Conservation (phyloP, 2,888 invertebrate species). For the Sturmia bella region DNA sequence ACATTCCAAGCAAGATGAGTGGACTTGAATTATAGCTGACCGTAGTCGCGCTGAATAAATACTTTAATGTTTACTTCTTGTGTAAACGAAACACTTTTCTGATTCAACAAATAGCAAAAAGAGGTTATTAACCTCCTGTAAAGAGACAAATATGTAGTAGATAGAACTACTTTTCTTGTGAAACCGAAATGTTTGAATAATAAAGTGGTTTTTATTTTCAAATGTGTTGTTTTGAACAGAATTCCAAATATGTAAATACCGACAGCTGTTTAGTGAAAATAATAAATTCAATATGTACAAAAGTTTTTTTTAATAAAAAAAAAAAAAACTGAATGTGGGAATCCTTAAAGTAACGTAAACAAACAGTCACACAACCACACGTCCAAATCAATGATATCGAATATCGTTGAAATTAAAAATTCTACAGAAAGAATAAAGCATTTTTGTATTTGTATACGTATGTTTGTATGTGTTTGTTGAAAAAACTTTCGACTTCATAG, state of each 20-base stretch:
- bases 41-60: too few relatives aligned
- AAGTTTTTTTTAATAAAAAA: constrained; percentile 33
- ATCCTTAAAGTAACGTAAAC: constrained; percentile 55
- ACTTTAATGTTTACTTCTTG: too few relatives aligned
- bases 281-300: constrained; percentile 26
- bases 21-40: too few relatives aligned
- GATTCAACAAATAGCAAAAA: too few relatives aligned
- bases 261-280: constrained; percentile 54
- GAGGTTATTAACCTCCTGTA: too few relatives aligned
- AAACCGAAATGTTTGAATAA: constrained; percentile 56
- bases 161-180: constrained; percentile 26
- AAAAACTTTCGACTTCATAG: too few relatives aligned
- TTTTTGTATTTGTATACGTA: not conserved
- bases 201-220: constrained; percentile 57
- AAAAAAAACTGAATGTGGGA: constrained; percentile 27
- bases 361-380: constrained; percentile 20
- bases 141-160: too few relatives aligned
- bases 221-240: constrained; percentile 6
- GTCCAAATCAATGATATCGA: constrained; percentile 49
- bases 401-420: constrained; percentile 50
- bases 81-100: constrained; percentile 15
- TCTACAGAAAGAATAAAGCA: constrained; percentile 2
- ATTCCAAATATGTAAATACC: constrained; percentile 18
- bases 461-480: not conserved
- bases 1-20: too few relatives aligned